Evolutionary conservation across 2,888 invertebrate genomes (phyloP), one percentile per base, ranked within the genome.

Genomic region (Koerneria pararmatus): DNA sequence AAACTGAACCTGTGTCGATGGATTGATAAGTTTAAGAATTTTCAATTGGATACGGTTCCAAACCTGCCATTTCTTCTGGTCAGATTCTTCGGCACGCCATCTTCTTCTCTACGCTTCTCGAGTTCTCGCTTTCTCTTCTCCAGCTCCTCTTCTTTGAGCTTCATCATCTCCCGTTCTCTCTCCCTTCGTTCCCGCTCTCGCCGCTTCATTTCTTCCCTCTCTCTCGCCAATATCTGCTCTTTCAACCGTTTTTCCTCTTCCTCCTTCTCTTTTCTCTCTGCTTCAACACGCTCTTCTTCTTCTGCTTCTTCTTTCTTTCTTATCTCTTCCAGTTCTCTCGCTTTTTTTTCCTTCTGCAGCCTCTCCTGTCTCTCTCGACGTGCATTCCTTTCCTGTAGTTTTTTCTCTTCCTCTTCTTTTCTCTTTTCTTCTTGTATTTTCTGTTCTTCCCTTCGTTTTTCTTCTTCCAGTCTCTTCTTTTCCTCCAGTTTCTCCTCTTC

Each of bases 61-160:
- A n/a, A n/a, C n/a, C n/a, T n/a, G n/a, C n/a, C n/a, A n/a, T n/a
- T n/a, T n/a, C n/a, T n/a, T n/a, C n/a, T n/a, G n/a, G n/a, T n/a
- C n/a, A n/a, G n/a, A n/a, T n/a, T n/a, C n/a, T 29, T 69, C 69
- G 8, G 65, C 41, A 11, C 59, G 57, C 51, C 67, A 65, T 51
- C 65, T 67, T 60, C 48, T 62, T 48, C 66, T 68, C 22, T 66
- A 2, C 41, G 67, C 70, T 3, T 53, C 67, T 34, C 63, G 62
- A 46, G 68, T 53, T 24, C 66, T 67, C 1, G 67, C 67, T 1
- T 68, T 53, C n/a, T 68, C 70, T 31, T 70, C 67, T 31, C 68
- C 65, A 3, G 66, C 27, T 62, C 65, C 37, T 32, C 67, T 61
- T 29, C 35, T 24, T 5, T 67, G 54, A 31, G 67, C 53, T 22